Evolutionary conservation across 2,113 vertebrate genomes (phyloP).

Genomic region (Carassius gibelio): DNA sequence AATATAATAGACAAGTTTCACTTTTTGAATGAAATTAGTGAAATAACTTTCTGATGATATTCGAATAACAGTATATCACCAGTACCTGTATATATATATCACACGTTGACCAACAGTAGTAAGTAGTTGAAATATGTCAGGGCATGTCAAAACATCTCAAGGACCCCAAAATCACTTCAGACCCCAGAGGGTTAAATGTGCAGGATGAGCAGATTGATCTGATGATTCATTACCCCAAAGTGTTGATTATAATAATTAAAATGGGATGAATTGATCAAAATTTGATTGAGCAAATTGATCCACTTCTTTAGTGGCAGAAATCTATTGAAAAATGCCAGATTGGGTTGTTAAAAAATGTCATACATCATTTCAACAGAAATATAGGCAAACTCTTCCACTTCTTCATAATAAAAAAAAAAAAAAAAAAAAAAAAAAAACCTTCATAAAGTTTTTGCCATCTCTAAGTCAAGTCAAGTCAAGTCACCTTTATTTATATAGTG

Average conservation of each 20-base stretch:
- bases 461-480: neutral
- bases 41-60: too few relatives aligned
- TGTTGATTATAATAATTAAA: neutral
- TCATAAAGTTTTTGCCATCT: neutral
- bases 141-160: too few relatives aligned
- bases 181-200: too few relatives aligned
- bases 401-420: neutral
- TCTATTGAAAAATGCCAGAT: neutral
- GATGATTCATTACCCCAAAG: neutral
- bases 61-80: too few relatives aligned
- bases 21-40: too few relatives aligned
- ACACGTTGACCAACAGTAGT: too few relatives aligned
- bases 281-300: neutral
- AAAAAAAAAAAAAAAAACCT: neutral
- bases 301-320: neutral
- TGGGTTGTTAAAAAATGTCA: constrained; percentile 6
- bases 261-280: too few relatives aligned
- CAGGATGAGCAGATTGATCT: neutral
- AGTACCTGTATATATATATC: too few relatives aligned
- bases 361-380: neutral
- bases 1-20: too few relatives aligned
- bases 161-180: too few relatives aligned
- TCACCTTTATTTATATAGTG: too few relatives aligned
- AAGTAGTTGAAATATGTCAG: too few relatives aligned
- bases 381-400: neutral